Evolutionary conservation across 2,797 vertebrate species (phyloP).

Genomic region (Macropodus opercularis): DNA sequence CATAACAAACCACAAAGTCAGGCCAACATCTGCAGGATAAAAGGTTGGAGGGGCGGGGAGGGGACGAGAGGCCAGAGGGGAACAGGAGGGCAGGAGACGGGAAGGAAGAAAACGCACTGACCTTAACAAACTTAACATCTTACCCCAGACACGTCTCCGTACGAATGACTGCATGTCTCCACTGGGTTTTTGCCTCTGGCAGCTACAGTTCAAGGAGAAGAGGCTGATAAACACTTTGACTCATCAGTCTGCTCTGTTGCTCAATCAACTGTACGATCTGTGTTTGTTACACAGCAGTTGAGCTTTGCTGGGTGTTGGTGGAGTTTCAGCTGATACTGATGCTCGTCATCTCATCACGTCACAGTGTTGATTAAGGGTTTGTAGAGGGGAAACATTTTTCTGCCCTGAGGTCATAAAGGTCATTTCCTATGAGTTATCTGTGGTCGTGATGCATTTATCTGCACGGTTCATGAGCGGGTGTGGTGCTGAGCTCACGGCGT

Average conservation of each 20-base stretch:
- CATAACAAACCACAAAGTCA: conserved; percentile 70
- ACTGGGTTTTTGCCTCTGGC: too few relatives aligned
- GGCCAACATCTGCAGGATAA: conserved; percentile 74
- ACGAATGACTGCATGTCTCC: neutral
- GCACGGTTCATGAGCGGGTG: conserved; percentile 22
- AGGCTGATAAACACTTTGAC: too few relatives aligned
- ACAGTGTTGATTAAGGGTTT: neutral
- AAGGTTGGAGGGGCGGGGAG: conserved; percentile 36
- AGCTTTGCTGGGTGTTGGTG: too few relatives aligned
- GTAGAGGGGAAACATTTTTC: neutral
- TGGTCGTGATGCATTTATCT: conserved; percentile 16
- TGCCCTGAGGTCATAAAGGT: conserved; percentile 7
- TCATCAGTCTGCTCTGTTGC: too few relatives aligned
- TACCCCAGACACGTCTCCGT: too few relatives aligned
- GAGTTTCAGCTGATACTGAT: neutral
- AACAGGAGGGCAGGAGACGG: conserved; percentile 29
- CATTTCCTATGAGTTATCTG: conserved; percentile 13
- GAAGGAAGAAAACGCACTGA: conserved; percentile 6
- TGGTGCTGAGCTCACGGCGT: conserved; percentile 44
- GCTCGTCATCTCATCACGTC: neutral
- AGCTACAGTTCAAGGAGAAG: too few relatives aligned
- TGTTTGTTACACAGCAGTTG: neutral
- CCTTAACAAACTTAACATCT: too few relatives aligned
- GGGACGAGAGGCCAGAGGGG: conserved; percentile 41
- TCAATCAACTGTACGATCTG: too few relatives aligned